Conservation (phyloP, 2,888 invertebrate species). For the Antheraea yamamai region DNA sequence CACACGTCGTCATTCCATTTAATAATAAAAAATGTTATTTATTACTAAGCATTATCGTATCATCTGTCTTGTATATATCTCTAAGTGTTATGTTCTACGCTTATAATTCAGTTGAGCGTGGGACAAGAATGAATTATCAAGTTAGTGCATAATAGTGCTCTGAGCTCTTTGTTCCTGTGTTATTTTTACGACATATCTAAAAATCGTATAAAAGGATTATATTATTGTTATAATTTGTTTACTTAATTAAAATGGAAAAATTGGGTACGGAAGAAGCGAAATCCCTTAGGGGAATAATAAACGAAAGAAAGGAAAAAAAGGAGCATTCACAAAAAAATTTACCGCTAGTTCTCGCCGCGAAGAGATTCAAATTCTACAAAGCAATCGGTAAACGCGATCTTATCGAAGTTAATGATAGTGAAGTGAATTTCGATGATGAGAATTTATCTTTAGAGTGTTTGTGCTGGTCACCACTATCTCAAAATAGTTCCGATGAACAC, state of each 20-base stretch:
- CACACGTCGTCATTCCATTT: background rate
- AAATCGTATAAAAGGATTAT: background rate
- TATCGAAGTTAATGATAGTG: background rate
- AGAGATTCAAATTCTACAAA: slow-evolving; percentile 16
- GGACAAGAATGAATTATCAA: background rate
- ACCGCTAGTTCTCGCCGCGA: slow-evolving; percentile 10
- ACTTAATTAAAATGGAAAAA: background rate
- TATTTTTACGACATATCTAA: background rate
- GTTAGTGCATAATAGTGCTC: background rate
- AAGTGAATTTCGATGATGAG: background rate
- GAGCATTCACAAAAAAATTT: background rate
- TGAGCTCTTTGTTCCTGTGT: background rate
- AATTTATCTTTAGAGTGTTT: background rate
- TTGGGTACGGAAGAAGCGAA: background rate
- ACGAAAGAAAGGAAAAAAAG: background rate
- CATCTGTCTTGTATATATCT: background rate
- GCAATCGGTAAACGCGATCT: slow-evolving; percentile 5
- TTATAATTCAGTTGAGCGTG: background rate
- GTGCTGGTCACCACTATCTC: background rate
- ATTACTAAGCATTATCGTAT: background rate
- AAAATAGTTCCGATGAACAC: background rate
- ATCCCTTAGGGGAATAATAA: background rate
- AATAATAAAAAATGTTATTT: background rate
- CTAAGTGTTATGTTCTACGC: too few species aligned
- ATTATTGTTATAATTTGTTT: background rate